A percentile compares a stretch with the other conserved stretches of the same genome.
phyloP scores from a whole-genome alignment of 2,113 vertebrate species.

The Pachyramphus minor region DNA sequence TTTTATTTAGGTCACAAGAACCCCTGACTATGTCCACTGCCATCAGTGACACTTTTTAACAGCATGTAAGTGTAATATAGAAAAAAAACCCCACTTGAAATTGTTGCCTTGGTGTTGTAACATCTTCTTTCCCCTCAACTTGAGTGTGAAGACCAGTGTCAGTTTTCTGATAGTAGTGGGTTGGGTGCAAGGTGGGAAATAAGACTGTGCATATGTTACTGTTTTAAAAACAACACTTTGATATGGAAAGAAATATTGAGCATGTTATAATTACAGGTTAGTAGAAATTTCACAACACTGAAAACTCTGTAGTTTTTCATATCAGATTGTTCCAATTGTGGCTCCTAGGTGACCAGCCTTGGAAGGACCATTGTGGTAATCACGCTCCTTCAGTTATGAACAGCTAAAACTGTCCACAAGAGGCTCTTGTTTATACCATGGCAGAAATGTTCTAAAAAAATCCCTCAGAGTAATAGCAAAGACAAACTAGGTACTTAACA shows the following conservation, averaged over 20 bases:
- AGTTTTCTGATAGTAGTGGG: not conserved
- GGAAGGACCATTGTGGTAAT: not conserved
- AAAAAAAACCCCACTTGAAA: not conserved
- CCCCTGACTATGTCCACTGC: not conserved
- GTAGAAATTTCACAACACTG: not conserved
- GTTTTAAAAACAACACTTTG: not conserved
- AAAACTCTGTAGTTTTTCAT: not conserved
- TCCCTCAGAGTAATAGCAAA: fast-evolving
- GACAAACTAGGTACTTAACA: not conserved
- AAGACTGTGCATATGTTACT: not conserved
- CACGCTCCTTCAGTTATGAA: not conserved
- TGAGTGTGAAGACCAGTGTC: not conserved
- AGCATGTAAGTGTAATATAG: not conserved
- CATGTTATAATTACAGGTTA: not conserved
- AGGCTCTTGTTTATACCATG: not conserved
- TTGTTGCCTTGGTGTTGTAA: fast-evolving
- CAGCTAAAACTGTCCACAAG: not conserved
- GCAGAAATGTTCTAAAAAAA: not conserved
- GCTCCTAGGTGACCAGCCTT: not conserved
- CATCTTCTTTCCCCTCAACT: not conserved
- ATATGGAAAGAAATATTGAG: not conserved
- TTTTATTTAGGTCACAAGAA: not conserved
- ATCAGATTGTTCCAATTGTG: not conserved
- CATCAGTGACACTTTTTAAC: not conserved
- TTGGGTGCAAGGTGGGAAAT: not conserved